Percentiles rank a stretch among this genome's conserved stretches.
phyloP scores from a whole-genome alignment of 2,113 vertebrate species.

The Manacus vitellinus region DNA sequence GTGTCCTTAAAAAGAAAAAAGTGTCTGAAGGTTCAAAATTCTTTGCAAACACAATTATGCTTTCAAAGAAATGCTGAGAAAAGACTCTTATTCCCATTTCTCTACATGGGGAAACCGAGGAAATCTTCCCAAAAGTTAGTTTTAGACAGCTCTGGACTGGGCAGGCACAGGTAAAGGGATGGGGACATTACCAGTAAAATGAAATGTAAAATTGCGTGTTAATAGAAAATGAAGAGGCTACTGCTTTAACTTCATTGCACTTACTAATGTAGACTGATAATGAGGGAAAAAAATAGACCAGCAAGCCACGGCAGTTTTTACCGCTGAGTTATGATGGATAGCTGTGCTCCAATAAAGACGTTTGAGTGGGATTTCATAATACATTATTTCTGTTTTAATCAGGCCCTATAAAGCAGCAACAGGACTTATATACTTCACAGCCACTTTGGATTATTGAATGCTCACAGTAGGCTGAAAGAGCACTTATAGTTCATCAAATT shows the following conservation, averaged over 20 bases:
- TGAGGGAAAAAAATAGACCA: not conserved
- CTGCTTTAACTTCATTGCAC: not conserved
- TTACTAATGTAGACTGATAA: not conserved
- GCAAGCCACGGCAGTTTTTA: conserved; percentile 11
- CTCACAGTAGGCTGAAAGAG: conserved; percentile 36
- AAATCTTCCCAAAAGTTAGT: not conserved
- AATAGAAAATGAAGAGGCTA: not conserved
- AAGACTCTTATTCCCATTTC: not conserved
- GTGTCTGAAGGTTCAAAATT: not conserved
- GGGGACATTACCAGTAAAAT: not conserved
- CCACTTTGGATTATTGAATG: conserved; percentile 45
- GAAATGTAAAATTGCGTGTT: not conserved
- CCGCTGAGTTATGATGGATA: conserved; percentile 24
- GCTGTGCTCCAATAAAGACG: conserved; percentile 24
- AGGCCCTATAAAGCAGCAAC: conserved; percentile 29
- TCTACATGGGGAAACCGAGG: not conserved
- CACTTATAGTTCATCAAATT: conserved; percentile 66
- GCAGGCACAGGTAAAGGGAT: not conserved
- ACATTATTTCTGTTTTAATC: conserved; percentile 52
- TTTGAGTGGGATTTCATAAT: conserved; percentile 57
- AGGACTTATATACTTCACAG: conserved; percentile 42
- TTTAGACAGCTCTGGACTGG: not conserved
- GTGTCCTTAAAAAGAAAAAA: not conserved
- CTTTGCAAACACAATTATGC: not conserved
- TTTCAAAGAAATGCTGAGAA: not conserved